These are phyloP conservation scores for Anastrepha ludens DNA, from an alignment of 1,140 invertebrate species.

Conservation along the genomic window DNA sequence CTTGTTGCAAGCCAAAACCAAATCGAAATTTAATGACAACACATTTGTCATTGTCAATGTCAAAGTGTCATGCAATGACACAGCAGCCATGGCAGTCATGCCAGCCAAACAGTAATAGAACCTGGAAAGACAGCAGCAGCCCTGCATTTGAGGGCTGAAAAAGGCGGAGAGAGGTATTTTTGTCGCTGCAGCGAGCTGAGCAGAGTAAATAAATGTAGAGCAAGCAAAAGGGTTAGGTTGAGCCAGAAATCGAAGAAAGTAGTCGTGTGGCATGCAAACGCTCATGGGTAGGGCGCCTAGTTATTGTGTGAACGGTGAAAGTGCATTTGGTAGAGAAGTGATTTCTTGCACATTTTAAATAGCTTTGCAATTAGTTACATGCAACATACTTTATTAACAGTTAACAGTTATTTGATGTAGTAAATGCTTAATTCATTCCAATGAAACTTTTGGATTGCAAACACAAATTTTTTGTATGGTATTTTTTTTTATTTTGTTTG, in stretches of 20 bases:
- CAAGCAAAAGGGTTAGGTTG: not conserved
- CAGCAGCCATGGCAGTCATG: not conserved
- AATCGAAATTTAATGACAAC: constrained; percentile 58
- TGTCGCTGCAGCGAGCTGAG: not conserved
- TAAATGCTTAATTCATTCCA: too few species aligned
- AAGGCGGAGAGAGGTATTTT: not conserved
- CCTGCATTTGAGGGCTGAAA: not conserved
- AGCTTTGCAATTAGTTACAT: too few species aligned
- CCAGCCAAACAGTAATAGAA: not conserved
- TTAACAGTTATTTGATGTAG: too few species aligned
- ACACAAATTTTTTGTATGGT: too few species aligned
- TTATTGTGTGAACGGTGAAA: not conserved
- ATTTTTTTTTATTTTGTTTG: too few species aligned
- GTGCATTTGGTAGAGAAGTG: not conserved
- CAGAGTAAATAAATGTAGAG: not conserved
- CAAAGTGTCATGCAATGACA: constrained; percentile 55
- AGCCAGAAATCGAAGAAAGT: not conserved
- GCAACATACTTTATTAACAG: too few species aligned
- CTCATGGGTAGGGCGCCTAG: not conserved
- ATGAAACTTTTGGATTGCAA: too few species aligned
- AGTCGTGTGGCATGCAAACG: not conserved
- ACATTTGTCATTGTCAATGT: constrained; percentile 57
- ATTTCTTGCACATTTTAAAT: too few species aligned
- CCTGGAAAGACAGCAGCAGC: not conserved
- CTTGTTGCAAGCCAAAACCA: constrained; percentile 52